Percentiles rank a stretch among this genome's conserved stretches.
These are phyloP conservation scores for Ophion obscuratus DNA, from an alignment of 2,888 invertebrate species.

Conservation along the genomic window DNA sequence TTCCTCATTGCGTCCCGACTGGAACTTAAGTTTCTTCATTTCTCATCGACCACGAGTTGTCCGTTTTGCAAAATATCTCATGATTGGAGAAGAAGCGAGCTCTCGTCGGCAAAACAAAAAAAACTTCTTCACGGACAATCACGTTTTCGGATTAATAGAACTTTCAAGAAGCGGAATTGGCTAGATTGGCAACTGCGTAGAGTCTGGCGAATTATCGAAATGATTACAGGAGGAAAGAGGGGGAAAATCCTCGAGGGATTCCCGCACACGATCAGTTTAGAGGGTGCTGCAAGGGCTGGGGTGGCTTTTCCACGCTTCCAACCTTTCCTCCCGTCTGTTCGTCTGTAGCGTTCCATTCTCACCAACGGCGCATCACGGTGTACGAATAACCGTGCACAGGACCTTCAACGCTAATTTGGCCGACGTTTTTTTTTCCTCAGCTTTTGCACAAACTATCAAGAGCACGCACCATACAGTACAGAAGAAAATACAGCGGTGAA, in stretches of 20 bases:
- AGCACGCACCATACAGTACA: background rate
- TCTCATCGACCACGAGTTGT: background rate
- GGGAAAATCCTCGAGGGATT: constrained; percentile 71
- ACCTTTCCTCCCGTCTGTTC: constrained; percentile 6
- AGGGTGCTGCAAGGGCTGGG: background rate
- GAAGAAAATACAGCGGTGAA: background rate
- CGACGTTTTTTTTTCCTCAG: background rate
- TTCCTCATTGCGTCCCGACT: background rate
- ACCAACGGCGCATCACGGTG: background rate
- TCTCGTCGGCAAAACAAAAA: background rate
- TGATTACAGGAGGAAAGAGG: constrained; percentile 64
- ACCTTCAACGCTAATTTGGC: background rate
- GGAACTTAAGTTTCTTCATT: background rate
- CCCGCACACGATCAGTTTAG: constrained; percentile 22
- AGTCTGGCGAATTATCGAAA: constrained; percentile 69
- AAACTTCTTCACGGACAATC: background rate
- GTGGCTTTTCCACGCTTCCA: constrained; percentile 3
- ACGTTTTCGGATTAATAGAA: background rate
- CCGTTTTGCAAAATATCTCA: background rate
- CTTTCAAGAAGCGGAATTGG: background rate
- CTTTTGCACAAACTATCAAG: background rate
- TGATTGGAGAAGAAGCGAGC: background rate
- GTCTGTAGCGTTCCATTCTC: constrained; percentile 12
- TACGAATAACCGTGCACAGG: background rate
- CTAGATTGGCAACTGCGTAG: background rate